Evolutionary conservation across 2,797 vertebrate species (phyloP).

Genomic region (Crenichthys baileyi): DNA sequence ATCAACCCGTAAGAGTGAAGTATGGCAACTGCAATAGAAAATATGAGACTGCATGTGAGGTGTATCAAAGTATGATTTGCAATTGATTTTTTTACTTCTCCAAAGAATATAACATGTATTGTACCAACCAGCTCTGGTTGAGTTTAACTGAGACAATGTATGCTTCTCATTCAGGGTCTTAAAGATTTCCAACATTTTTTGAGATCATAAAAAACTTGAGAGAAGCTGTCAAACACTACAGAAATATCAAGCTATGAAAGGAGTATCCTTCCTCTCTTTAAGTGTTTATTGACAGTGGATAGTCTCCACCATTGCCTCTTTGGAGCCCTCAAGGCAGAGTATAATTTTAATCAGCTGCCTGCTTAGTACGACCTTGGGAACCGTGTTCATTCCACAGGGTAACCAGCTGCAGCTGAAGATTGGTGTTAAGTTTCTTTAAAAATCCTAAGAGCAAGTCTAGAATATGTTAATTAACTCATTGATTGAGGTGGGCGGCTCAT

Average conservation of each 20-base stretch:
- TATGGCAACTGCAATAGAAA: conserved; percentile 29
- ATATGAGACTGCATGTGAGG: conserved; percentile 54
- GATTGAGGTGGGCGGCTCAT: conserved; percentile 78
- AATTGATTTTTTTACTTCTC: conserved; percentile 61
- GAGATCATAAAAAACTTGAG: conserved; percentile 21
- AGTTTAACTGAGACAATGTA: conserved; percentile 36
- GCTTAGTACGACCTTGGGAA: conserved; percentile 72
- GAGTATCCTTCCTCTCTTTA: conserved; percentile 36
- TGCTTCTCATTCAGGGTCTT: conserved; percentile 28
- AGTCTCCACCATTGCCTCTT: conserved; percentile 36
- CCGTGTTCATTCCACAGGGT: conserved; percentile 60
- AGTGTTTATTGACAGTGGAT: conserved; percentile 36
- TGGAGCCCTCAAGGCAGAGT: conserved; percentile 56
- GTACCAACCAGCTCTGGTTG: conserved; percentile 32
- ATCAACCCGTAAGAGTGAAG: conserved; percentile 64
- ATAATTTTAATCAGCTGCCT: conserved; percentile 71
- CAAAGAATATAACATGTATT: conserved; percentile 58
- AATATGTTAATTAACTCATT: conserved; percentile 79
- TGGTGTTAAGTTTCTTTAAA: conserved; percentile 73
- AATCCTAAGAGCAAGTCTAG: conserved; percentile 65
- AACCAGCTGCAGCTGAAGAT: conserved; percentile 61
- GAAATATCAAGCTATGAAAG: conserved; percentile 32
- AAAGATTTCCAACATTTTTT: conserved; percentile 41
- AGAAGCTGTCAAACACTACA: conserved; percentile 44
- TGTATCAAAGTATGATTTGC: conserved; percentile 61